Base-by-base conservation (phyloP, 2,888 invertebrate species). In the Bugulina stolonifera region DNA sequence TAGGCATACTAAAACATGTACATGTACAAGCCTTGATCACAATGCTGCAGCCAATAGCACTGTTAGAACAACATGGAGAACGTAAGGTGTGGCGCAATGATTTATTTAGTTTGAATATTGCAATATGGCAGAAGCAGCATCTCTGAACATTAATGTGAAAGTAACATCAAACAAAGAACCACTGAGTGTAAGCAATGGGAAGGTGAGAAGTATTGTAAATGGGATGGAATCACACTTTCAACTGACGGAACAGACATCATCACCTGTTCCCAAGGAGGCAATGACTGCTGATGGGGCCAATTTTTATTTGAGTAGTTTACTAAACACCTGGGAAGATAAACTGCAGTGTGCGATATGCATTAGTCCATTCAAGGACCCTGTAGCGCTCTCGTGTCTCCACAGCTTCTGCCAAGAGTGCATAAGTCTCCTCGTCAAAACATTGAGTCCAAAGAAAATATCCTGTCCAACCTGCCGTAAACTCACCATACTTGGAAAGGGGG, bases 271-370 rank as follows among this genome's bases (percentile, higher is more conserved):
- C 43, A 64, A 32, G 10, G 32, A 25, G 32, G 27, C 64, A 18
- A 5, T 25, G 34, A 1, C 34, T 29, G 64, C 64, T 5, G 5
- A 22, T 3, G 2, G 25, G 14, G 64, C 10, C 27, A 14, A 29
- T 29, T 29, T 5, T 32, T 64, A 64, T 32, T 14, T 64, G 5
- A 34, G 18, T 29, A 14, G 32, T 5, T 32, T 64, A 32, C 27
- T 64, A 3, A 64, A 64, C 64, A 64, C 34, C 2, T 64, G 64
- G 64, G 64, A 64, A 34, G 64, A 64, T 64, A 64, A 27, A 14
- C 34, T 64, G 5, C 64, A 64, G 27, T 64, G 64, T 34, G 32
- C 64, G 10, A 64, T 64, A 29, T 64, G 64, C n/a, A 64, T 64
- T 34, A 27, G 64, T 10, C 64, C 64, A 14, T 64, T 32, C 64